Conservation (phyloP, 2,888 invertebrate species). For the Alcis repandata region DNA sequence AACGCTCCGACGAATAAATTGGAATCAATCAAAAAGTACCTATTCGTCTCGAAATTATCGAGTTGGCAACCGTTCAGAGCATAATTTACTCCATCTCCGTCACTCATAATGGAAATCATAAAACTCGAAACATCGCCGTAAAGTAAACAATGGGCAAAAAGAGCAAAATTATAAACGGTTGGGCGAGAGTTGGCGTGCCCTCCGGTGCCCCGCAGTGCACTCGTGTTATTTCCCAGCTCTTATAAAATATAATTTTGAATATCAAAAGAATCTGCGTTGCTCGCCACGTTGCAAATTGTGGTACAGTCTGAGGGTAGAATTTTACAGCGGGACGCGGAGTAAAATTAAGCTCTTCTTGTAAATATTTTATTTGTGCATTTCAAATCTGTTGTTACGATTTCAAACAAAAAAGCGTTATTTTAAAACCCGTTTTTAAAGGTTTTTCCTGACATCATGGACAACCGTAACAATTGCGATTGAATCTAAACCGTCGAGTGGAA, state of each 20-base stretch:
- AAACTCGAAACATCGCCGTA: slow-evolving; percentile 77
- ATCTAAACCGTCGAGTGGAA: slow-evolving; percentile 52
- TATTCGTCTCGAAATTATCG: slow-evolving; percentile 68
- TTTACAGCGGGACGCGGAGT: slow-evolving; percentile 40
- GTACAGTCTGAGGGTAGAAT: slow-evolving; percentile 32
- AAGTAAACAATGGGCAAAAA: slow-evolving; percentile 85
- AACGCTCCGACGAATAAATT: slow-evolving; percentile 68
- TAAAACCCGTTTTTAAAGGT: neutral
- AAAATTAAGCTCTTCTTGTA: slow-evolving; percentile 32
- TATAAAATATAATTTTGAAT: slow-evolving; percentile 63
- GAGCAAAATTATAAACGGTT: slow-evolving; percentile 71
- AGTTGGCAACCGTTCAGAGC: slow-evolving; percentile 80
- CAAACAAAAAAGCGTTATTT: neutral
- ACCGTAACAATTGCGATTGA: slow-evolving; percentile 49
- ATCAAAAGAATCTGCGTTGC: slow-evolving; percentile 53
- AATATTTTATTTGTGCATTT: slow-evolving; percentile 13
- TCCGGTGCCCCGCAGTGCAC: slow-evolving; percentile 62
- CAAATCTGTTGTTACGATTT: neutral
- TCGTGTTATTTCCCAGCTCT: slow-evolving; percentile 60
- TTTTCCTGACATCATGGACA: slow-evolving; percentile 41
- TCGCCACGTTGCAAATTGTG: slow-evolving; percentile 47
- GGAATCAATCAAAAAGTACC: slow-evolving; percentile 68
- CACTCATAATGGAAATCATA: slow-evolving; percentile 81
- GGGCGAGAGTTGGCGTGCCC: slow-evolving; percentile 61
- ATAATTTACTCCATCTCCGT: slow-evolving; percentile 73